Evolutionary conservation across 2,113 vertebrate genomes (phyloP).

Genomic region (Lophura nycthemera): DNA sequence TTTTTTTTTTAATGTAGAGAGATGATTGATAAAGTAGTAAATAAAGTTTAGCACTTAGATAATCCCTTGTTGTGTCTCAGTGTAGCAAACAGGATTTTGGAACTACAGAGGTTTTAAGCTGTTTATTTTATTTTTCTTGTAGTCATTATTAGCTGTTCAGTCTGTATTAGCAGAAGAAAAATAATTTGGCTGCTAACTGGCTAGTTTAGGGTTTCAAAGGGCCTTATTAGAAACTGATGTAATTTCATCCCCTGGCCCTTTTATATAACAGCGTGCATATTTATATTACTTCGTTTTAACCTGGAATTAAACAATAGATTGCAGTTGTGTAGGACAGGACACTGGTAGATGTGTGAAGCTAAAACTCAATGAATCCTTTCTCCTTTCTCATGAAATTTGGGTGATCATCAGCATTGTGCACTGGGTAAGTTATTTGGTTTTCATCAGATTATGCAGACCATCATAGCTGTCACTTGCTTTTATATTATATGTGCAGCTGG

Average conservation of each 20-base stretch:
- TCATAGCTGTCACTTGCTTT: background rate
- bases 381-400: constrained; percentile 17
- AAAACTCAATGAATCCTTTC: background rate
- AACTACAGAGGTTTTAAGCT: background rate
- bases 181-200: constrained; percentile 85
- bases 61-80: background rate
- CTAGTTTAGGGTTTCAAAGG: constrained; percentile 88
- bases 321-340: constrained; percentile 53
- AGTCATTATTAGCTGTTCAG: constrained; percentile 83
- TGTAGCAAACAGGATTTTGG: background rate
- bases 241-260: constrained; percentile 87
- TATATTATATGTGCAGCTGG: background rate
- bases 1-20: background rate
- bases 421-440: constrained; percentile 25
- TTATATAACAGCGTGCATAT: constrained; percentile 80
- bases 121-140: constrained; percentile 68
- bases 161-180: constrained; percentile 84
- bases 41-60: background rate
- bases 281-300: constrained; percentile 84
- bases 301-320: constrained; percentile 85
- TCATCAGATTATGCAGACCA: background rate
- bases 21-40: background rate
- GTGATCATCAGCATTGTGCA: background rate
- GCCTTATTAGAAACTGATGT: constrained; percentile 90
- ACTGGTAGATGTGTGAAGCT: constrained; percentile 49